Conservation (phyloP, 2,113 vertebrate genomes). For the Athene noctua region DNA sequence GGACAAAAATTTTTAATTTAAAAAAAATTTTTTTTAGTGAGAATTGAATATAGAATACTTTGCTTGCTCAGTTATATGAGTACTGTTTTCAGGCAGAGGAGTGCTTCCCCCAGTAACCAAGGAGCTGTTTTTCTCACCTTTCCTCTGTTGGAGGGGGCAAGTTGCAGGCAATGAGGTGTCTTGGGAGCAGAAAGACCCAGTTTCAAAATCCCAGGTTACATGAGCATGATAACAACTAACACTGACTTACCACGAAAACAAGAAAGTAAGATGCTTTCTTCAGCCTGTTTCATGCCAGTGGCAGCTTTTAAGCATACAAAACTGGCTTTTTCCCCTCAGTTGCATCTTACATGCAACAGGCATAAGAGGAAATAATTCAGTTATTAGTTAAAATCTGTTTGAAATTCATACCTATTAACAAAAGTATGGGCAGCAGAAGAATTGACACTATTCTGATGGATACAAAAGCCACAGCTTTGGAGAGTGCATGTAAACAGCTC, state of each 20-base stretch:
- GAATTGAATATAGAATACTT: not conserved
- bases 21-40: not conserved
- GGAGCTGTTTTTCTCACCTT: not conserved
- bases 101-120: not conserved
- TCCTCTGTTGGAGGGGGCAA: not conserved
- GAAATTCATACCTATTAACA: not conserved
- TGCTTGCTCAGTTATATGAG: not conserved
- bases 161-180: not conserved
- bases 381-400: not conserved
- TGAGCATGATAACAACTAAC: not conserved
- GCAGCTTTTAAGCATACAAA: not conserved
- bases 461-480: not conserved
- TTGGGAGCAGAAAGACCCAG: not conserved
- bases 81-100: not conserved
- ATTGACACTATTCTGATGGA: not conserved
- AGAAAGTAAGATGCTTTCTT: not conserved
- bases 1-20: not conserved
- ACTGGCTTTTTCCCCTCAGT: not conserved
- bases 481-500: not conserved
- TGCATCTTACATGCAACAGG: not conserved
- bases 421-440: not conserved
- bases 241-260: not conserved
- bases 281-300: not conserved
- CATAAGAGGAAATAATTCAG: not conserved
- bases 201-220: not conserved